Evolutionary conservation across 2,113 vertebrate genomes (phyloP), one percentile per base, ranked within the genome.

Genomic region (Serinus canaria): DNA sequence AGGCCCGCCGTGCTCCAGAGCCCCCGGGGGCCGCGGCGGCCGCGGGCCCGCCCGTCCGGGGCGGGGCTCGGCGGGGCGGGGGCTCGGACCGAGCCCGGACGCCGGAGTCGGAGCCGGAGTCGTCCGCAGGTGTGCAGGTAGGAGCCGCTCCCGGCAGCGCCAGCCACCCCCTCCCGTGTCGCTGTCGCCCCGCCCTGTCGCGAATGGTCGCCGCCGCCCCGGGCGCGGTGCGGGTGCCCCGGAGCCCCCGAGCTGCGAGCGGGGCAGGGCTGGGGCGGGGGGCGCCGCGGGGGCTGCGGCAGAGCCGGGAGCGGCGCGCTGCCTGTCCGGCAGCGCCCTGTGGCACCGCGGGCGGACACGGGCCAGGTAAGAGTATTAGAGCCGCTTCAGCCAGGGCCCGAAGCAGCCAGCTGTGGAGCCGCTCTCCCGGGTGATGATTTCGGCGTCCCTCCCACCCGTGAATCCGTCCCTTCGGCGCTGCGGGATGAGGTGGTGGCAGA

Each of bases 91-190:
- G n/a, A 52, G 76, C 49, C 76, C 24, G 49, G 62, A 33, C 76
- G 56, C 52, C 49, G 49, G 25, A 27, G 21, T 62, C 27, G 43
- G 50, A 52, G 39, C 37, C 4, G 6, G 7, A 43, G 68, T 27
- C 23, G 25, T 13, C 37, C 21, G 44, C 79, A 94, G 89, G 89
- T 94, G 87, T 21, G 35, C 85, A 92, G 90, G 93, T 94, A 94
- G 41, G 80, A 76, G 39, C 79, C 7, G 46, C 52, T 31, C 7
- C 43, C 21, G 33, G 50, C 28, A 35, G 63, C 6, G 31, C 31
- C n/a, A 12, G 35, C 11, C 66, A 10, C 25, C 39, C 47, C 4
- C 7, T 30, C 13, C 55, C 20, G 20, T 52, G 50, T 27, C 50
- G 49, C 49, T 33, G 12, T 22, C 11, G 25, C 33, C 67, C 80